Evolutionary conservation across 2,888 invertebrate genomes (phyloP).

Genomic region (Linnaemya tessellans): DNA sequence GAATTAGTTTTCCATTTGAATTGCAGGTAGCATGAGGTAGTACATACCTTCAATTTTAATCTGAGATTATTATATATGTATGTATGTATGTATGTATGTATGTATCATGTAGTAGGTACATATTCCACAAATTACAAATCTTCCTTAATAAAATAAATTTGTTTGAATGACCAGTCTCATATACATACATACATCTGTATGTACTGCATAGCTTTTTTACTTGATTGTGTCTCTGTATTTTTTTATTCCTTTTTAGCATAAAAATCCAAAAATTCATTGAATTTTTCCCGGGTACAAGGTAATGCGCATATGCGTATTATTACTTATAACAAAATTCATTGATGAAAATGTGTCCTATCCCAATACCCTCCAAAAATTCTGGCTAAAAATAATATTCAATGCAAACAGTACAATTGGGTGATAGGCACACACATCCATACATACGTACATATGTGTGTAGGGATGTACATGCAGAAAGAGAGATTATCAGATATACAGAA

Average conservation of each 20-base stretch:
- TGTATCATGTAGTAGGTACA: background rate
- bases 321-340: constrained; percentile 62
- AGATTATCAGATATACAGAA: constrained; percentile 54
- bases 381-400: constrained; percentile 65
- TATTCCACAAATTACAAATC: background rate
- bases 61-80: no score
- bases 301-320: constrained; percentile 68
- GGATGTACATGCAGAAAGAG: background rate
- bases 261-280: constrained; percentile 64
- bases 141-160: background rate
- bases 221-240: background rate
- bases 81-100: no score
- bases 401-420: constrained; percentile 29
- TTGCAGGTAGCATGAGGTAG: no score
- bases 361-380: constrained; percentile 60
- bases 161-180: constrained; percentile 4
- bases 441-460: no score
- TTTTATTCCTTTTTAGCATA: background rate
- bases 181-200: no score
- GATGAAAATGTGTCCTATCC: constrained; percentile 71
- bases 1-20: no score
- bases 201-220: background rate
- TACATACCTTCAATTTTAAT: no score
- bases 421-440: constrained; percentile 8
- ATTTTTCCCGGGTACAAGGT: constrained; percentile 67